Percentiles rank a stretch among this genome's conserved stretches.
Conservation (phyloP, 2,113 vertebrate species). For the Sebastes fasciatus region DNA sequence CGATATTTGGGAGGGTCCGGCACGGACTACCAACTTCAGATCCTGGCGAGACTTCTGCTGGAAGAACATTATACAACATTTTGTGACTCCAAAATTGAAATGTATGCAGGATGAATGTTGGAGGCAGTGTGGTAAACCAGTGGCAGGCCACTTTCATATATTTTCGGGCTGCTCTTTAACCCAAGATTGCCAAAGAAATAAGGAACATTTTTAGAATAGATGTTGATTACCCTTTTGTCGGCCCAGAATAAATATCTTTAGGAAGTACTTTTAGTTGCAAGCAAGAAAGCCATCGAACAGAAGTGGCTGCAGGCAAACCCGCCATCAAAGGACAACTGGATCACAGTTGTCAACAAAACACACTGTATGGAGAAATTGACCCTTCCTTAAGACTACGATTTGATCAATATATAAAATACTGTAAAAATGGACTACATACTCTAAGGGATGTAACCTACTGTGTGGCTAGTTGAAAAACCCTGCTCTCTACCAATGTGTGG, state of each 20-base stretch:
- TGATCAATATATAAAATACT: not conserved
- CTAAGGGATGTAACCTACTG: not conserved
- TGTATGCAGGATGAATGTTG: not conserved
- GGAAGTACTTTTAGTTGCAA: not conserved
- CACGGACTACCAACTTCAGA: too few relatives aligned
- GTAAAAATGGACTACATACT: not conserved
- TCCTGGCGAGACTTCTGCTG: too few relatives aligned
- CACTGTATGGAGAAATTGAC: not conserved
- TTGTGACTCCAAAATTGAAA: too few relatives aligned
- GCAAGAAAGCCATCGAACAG: not conserved
- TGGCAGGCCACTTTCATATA: not conserved
- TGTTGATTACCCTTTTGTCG: not conserved
- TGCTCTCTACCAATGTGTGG: not conserved
- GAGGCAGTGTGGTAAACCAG: not conserved
- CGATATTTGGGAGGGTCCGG: too few relatives aligned
- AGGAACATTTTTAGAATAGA: not conserved
- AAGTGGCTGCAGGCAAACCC: not conserved
- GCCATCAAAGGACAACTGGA: not conserved
- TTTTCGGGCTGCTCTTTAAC: not conserved
- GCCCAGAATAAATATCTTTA: too few relatives aligned
- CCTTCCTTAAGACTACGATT: not conserved
- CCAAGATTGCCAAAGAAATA: not conserved
- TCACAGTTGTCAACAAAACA: not conserved
- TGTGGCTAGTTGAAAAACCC: not conserved
- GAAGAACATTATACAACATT: too few relatives aligned